Conservation (phyloP, 1,140 invertebrate genomes). For the Lepidurus apus region DNA sequence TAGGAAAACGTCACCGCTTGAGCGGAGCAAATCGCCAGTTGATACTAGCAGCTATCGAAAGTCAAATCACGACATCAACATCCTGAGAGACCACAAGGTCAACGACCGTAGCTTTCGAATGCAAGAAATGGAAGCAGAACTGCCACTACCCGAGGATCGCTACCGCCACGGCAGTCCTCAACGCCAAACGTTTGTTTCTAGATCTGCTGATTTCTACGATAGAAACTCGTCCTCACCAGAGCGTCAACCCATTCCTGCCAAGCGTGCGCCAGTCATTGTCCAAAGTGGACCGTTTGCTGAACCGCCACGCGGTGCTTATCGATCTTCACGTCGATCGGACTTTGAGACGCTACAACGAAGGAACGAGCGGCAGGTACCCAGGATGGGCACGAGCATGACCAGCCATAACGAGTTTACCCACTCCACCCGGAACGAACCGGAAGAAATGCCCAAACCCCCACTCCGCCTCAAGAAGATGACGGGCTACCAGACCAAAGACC, state of each 20-base stretch:
- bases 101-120: background rate
- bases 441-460: slow-evolving; percentile 12
- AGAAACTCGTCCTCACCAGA: background rate
- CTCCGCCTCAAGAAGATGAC: slow-evolving; percentile 26
- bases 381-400: background rate
- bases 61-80: background rate
- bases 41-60: background rate
- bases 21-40: background rate
- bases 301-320: background rate
- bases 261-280: background rate
- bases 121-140: background rate
- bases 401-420: background rate
- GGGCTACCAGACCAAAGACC: background rate
- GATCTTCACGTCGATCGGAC: background rate
- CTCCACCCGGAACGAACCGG: slow-evolving; percentile 11
- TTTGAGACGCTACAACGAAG: background rate
- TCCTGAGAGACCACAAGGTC: background rate
- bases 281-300: background rate
- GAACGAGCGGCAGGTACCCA: background rate
- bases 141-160: background rate
- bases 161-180: background rate
- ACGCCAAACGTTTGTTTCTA: background rate
- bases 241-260: background rate
- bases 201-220: background rate
- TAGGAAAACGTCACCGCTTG: background rate